Base-by-base conservation (phyloP, 53 echinoderm and acorn worm species). In the Echinarachnius parma region DNA sequence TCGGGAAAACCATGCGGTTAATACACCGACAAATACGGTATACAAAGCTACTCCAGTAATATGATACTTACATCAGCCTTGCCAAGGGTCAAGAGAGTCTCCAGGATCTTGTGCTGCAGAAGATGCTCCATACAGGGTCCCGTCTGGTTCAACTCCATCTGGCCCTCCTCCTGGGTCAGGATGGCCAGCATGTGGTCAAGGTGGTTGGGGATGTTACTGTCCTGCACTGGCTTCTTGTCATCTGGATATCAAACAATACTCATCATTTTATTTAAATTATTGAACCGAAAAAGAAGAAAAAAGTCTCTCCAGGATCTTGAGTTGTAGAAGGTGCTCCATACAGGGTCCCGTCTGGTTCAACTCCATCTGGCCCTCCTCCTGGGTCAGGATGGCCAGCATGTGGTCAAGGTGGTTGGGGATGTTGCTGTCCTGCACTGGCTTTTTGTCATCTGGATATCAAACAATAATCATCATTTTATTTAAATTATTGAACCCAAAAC, bases 101-200 rank as follows among this genome's bases (percentile, higher is more conserved):
- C 98, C 32, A 98, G 84, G 59, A 92, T 98, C 82, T 98, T 98
- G 75, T 98, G 91, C 34, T 98, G 98, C 48, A 98, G 86, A 9
- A 98, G 82, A 58, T 91, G 88, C 54, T 98, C 98, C 98, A 98
- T 98, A 35, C 98, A 98, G 0, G 98, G 98, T 5, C 98, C 98
- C 13, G 98, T 91, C 76, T 91, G 98, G 37, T 98, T 90, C 0
- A 61, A 77, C 34, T 98, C 98, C 66, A 64, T 87, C 75, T 91
- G 82, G 21, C 36, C 42, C 55, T 98, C 94, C 42, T 98, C 98
- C 52, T 87, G 91, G 21, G 88, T 88, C 48, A 98, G 66, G 53
- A 98, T 76, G 37, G 56, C 74, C 74, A 72, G 81, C 98, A 98
- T 98, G 88, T 98, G 82, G 62, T 98, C 88, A 64, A 98, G 83